Evolutionary conservation across 2,888 invertebrate species (phyloP), one percentile per base, ranked within the genome.

Genomic region (Tortrix viridana): DNA sequence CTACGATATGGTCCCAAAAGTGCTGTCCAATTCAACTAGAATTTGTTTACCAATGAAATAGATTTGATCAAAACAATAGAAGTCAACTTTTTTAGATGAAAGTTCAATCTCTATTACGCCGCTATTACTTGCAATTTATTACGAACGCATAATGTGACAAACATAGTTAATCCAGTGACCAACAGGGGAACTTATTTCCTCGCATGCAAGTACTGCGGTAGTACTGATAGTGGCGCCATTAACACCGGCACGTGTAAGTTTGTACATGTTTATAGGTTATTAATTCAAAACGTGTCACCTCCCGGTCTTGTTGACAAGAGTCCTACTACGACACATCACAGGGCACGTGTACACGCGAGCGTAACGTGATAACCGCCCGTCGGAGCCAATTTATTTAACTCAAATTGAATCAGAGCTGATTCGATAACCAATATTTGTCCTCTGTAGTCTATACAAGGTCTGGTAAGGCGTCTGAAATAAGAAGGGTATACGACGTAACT

Each of bases 261-360:
- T 56, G 55, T 44, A 12, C 20, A 14, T 19, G 53, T 53, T 16
- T 22, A 22, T 32, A 43, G 19, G 38, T 62, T 62, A 62, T 62
- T 62, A 56, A 56, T 56, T 56, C 50, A 62, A 62, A 62, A 52
- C 38, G 50, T 62, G 61, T 56, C 46, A 53, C 50, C 50, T 44
- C 18, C 37, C 44, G 37, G 55, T 19, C 56, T 19, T 44, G 49
- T 37, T 62, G 61, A 62, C 56, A 56, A 46, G 61, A 56, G 56
- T 62, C 49, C 38, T 44, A 50, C 56, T 37, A 26, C 56, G 43
- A 43, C 23, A 16, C 23, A 49, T 9, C 50, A 44, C 48, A 14
- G 32, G 32, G 49, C 44, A 50, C 56, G 46, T 62, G 56, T 53
- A 41, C 46, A 32, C 43, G 49, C 22, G 12, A 26, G 37, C 14